Percentiles rank a stretch among this genome's conserved stretches.
These are phyloP conservation scores for Chamaetylas fuelleborni DNA, from an alignment of 2,113 vertebrate species.

Conservation along the genomic window DNA sequence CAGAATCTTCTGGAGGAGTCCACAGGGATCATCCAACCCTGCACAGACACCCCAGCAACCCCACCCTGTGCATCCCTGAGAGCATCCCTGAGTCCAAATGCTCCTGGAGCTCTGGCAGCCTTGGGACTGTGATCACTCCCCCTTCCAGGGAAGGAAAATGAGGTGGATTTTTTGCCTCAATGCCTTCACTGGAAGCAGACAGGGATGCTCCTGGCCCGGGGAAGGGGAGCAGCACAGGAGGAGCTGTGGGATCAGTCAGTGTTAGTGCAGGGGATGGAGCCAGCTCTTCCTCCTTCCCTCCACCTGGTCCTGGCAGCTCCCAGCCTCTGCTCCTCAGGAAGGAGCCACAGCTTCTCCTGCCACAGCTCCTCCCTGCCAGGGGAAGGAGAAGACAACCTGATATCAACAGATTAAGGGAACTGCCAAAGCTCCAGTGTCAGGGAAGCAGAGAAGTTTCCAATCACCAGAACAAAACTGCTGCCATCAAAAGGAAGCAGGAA, in stretches of 20 bases:
- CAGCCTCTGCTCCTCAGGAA: not conserved
- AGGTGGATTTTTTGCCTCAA: not conserved
- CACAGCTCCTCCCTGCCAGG: not conserved
- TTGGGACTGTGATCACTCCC: not conserved
- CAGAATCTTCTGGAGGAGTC: not conserved
- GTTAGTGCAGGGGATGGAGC: fast-evolving
- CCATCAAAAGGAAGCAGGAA: not conserved
- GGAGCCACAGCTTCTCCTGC: not conserved
- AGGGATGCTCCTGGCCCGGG: too few species aligned
- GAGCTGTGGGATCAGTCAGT: not conserved
- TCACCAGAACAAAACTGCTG: not conserved
- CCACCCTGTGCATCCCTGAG: not conserved
- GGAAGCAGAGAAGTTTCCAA: not conserved
- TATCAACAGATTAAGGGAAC: not conserved
- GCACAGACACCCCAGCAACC: not conserved
- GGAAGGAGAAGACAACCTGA: not conserved
- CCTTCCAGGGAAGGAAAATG: not conserved
- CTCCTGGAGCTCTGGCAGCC: not conserved
- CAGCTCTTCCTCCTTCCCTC: not conserved
- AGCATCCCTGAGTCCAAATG: fast-evolving
- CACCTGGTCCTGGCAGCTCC: not conserved
- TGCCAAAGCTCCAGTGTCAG: not conserved
- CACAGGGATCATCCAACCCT: not conserved
- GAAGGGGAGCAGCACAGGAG: not conserved
- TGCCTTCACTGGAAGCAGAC: not conserved